phyloP scores from a whole-genome alignment of 2,113 vertebrate species.

The Ovis aries region DNA sequence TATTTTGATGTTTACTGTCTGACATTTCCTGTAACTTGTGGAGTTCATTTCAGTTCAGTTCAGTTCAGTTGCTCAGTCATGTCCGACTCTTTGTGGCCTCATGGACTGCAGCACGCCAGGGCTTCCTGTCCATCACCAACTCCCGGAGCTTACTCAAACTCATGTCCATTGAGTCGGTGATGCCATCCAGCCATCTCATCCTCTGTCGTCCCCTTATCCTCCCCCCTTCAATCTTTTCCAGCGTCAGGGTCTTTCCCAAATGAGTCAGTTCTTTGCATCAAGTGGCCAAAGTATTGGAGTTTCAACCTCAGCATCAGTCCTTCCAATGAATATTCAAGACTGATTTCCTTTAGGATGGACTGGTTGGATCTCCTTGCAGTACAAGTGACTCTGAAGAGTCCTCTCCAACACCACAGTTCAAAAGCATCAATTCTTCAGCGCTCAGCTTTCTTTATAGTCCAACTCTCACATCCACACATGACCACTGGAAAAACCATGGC shows the following conservation, averaged over 20 bases:
- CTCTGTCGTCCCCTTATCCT: neutral
- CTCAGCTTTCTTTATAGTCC: neutral
- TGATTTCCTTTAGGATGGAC: neutral
- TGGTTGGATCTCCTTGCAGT: neutral
- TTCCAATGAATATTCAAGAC: neutral
- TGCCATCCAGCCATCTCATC: neutral
- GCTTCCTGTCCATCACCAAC: neutral
- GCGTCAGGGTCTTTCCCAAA: neutral
- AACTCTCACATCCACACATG: neutral
- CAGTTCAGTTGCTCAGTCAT: neutral
- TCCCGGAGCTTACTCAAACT: neutral
- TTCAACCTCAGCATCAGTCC: neutral
- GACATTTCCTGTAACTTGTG: neutral
- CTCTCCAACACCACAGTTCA: neutral
- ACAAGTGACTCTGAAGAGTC: neutral
- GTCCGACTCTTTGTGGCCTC: neutral
- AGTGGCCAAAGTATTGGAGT: neutral
- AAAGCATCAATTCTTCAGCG: rapidly evolving
- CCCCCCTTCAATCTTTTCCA: neutral
- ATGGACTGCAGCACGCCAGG: rapidly evolving
- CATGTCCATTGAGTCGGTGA: neutral
- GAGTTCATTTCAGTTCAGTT: neutral
- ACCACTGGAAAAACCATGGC: neutral
- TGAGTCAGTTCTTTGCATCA: neutral
- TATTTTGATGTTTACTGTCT: neutral